phyloP scores from a whole-genome alignment of 2,113 vertebrate genomes.

The Otis tarda region DNA sequence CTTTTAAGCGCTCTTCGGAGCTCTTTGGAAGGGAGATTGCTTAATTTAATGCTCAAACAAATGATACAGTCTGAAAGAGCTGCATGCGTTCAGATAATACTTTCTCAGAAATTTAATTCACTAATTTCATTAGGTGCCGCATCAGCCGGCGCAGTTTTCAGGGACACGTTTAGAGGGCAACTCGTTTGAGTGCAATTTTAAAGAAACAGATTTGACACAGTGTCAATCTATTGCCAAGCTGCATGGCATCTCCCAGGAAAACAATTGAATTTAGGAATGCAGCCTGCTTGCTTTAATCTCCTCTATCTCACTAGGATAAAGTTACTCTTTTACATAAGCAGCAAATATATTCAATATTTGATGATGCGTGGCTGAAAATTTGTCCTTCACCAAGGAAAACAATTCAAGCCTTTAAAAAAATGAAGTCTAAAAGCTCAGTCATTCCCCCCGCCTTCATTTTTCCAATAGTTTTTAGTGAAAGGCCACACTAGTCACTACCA shows the following conservation, averaged over 20 bases:
- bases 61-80: not conserved
- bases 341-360: not conserved
- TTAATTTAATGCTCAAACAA: constrained; percentile 21
- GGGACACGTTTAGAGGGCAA: constrained; percentile 16
- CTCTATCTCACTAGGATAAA: not conserved
- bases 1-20: not conserved
- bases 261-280: constrained; percentile 29
- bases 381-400: constrained; percentile 18
- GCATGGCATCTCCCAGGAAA: constrained; percentile 22
- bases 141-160: not conserved
- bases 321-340: constrained; percentile 24
- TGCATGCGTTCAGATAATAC: not conserved
- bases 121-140: constrained; percentile 35
- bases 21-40: not conserved
- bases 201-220: not conserved
- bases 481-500: not conserved
- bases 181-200: constrained; percentile 5
- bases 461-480: not conserved
- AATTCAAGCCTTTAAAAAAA: not conserved
- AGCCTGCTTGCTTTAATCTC: constrained; percentile 34
- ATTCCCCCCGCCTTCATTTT: not conserved
- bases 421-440: not conserved
- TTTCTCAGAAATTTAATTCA: constrained; percentile 45
- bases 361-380: not conserved
- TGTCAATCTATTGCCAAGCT: constrained; percentile 3